Conservation (phyloP, 53 echinoderm and acorn worm species). For the Stichopus horrens region DNA sequence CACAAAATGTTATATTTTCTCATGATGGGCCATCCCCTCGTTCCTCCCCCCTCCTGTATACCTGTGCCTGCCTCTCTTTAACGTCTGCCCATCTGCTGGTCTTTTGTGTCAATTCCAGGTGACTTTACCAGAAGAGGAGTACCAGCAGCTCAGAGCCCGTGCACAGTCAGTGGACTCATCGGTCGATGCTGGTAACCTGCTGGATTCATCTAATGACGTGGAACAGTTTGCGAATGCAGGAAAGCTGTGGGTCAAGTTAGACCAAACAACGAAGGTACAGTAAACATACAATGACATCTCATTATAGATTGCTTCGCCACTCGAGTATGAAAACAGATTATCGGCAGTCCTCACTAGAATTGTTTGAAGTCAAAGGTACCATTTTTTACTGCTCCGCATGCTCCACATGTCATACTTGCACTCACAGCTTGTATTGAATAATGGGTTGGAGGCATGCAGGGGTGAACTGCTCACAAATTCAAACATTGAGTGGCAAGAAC, state of each 20-base stretch:
- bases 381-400: too few relatives aligned
- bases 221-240: conserved; percentile 57
- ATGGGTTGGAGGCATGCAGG: too few relatives aligned
- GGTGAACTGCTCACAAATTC: too few relatives aligned
- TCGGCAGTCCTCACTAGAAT: not conserved
- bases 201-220: not conserved
- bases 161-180: conserved; percentile 45
- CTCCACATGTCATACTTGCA: too few relatives aligned
- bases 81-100: not conserved
- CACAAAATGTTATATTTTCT: not conserved
- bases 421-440: too few relatives aligned
- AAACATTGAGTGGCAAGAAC: too few relatives aligned
- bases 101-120: conserved; percentile 27
- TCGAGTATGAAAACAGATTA: not conserved
- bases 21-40: not conserved
- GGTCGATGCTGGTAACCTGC: not conserved
- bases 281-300: not conserved
- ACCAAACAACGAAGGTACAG: conserved; percentile 62
- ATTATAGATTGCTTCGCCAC: not conserved
- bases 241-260: conserved; percentile 60
- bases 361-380: too few relatives aligned
- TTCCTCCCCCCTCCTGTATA: not conserved
- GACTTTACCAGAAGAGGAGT: conserved; percentile 54
- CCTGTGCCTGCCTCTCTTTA: too few relatives aligned
- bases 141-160: conserved; percentile 63